These are phyloP conservation scores for Bilobella aurantiaca DNA, from an alignment of 1,140 invertebrate genomes.

Conservation along the genomic window DNA sequence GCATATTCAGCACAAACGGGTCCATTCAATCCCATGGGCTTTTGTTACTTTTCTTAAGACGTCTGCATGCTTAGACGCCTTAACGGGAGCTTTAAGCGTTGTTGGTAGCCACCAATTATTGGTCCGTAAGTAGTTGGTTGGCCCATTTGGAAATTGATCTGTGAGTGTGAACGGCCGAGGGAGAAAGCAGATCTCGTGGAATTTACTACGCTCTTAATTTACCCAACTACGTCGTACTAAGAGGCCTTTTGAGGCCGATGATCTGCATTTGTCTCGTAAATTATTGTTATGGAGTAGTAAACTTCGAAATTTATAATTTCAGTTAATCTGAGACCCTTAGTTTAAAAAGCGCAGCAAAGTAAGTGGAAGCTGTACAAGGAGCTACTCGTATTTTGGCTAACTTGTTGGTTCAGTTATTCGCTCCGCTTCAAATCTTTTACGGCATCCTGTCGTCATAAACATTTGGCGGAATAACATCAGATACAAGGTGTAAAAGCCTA, in stretches of 20 bases:
- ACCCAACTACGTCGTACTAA: background rate
- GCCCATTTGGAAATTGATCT: background rate
- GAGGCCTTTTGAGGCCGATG: background rate
- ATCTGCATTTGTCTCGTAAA: conserved; percentile 1
- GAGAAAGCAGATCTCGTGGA: background rate
- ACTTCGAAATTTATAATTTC: background rate
- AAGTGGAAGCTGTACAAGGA: background rate
- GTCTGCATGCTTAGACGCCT: too few species aligned
- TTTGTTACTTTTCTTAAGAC: too few species aligned
- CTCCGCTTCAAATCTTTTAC: background rate
- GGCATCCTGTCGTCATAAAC: background rate
- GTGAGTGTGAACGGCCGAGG: background rate
- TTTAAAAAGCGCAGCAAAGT: background rate
- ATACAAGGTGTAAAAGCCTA: too few species aligned
- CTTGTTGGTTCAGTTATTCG: too few species aligned
- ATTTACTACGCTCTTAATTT: background rate
- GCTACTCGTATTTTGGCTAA: too few species aligned
- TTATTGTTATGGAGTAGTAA: background rate
- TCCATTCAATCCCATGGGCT: too few species aligned
- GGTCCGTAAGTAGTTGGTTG: background rate
- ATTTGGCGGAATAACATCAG: too few species aligned
- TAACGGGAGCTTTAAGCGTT: too few species aligned
- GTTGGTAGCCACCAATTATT: background rate
- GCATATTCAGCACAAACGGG: too few species aligned
- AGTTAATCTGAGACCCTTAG: background rate